Base-by-base conservation (phyloP, 2,888 invertebrate species). In the Noctua comes region DNA sequence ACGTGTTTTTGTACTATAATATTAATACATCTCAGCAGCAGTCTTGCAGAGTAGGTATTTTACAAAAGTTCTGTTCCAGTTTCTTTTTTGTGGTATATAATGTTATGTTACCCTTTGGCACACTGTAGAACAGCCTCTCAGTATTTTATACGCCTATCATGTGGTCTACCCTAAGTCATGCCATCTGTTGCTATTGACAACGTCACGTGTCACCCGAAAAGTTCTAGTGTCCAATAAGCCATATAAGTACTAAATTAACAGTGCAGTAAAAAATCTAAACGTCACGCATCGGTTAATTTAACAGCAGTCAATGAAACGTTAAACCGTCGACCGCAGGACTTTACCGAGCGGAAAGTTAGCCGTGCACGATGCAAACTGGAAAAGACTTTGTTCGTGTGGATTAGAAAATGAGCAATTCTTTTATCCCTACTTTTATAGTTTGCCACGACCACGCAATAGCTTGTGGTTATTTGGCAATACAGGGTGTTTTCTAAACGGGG, bases 331-430 rank as follows among this genome's bases (percentile, higher is more conserved):
- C 79, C 79, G 40, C 84, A 78, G 54, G 27, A 70, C 36, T 84
- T 83, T 71, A 62, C 54, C n/a, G 13, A n/a, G 40, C n/a, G 54
- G 71, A 71, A 78, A 81, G 31, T 78, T 81, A 62, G 21, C 10
- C 57, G 10, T 18, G 54, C 66, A 51, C 68, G 43, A 57, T 27
- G 40, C 57, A 51, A 59, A 51, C 69, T 66, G 31, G 6, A 1
- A n/a, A 64, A 69, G 40, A 70, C 27, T 64, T 62, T 31, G 16
- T 31, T 36, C 51, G 11, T 31, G 24, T 59, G 59, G 57, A 69
- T 65, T 65, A 57, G 5, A 70, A 59, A 69, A 36, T 18, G 0
- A 36, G 31, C 24, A 27, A 13, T 36, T 51, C 0, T 76, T 76
- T 43, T 36, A 48, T 1, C 1, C 24, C 11, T 24, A 57, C 16